Conservation (phyloP, 1,140 invertebrate species). For the Ostrea edulis region DNA sequence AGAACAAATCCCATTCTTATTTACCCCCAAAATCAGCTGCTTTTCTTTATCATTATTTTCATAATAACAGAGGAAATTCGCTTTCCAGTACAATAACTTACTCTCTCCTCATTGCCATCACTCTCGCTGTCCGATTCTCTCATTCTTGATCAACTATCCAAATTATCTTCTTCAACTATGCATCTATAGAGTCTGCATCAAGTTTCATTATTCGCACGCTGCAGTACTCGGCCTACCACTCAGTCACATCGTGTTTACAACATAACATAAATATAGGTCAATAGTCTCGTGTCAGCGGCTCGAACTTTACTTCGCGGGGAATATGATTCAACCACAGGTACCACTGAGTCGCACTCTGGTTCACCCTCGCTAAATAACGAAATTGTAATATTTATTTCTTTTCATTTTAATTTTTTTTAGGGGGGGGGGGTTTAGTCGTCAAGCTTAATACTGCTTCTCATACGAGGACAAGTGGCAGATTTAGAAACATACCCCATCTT, state of each 20-base stretch:
- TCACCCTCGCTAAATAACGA: too few relatives aligned
- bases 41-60: background rate
- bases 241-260: background rate
- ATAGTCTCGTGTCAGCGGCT: background rate
- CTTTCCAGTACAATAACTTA: background rate
- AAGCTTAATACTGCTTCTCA: too few relatives aligned
- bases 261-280: constrained; percentile 2
- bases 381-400: too few relatives aligned
- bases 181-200: background rate
- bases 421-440: too few relatives aligned
- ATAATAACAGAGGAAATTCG: constrained; percentile 21
- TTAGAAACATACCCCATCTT: too few relatives aligned
- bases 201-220: background rate
- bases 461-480: too few relatives aligned
- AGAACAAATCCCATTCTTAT: background rate
- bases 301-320: too few relatives aligned
- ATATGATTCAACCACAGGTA: too few relatives aligned
- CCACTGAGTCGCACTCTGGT: too few relatives aligned
- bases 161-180: background rate
- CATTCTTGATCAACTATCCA: background rate
- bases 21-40: background rate
- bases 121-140: background rate
- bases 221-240: background rate
- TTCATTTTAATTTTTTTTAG: too few relatives aligned
- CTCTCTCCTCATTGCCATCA: constrained; percentile 4